phyloP scores from a whole-genome alignment of 2,797 vertebrate species.

The Sebastes umbrosus region DNA sequence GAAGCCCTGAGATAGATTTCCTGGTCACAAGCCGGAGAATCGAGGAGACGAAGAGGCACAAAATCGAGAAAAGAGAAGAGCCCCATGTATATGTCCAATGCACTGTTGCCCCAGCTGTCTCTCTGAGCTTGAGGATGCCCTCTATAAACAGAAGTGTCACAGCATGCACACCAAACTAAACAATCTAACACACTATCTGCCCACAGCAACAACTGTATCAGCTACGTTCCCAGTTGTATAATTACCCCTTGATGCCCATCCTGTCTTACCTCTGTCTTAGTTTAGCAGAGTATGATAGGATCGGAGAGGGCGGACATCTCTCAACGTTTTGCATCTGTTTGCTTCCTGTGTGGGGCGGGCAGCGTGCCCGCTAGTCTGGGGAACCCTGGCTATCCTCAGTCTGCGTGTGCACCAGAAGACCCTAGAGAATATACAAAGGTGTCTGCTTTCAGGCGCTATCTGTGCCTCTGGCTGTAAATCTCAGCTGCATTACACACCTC shows the following conservation, averaged over 20 bases:
- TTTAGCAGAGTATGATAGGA: not conserved
- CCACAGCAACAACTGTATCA: not conserved
- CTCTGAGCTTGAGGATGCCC: not conserved
- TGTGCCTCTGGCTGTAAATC: constrained; percentile 52
- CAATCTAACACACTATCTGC: not conserved
- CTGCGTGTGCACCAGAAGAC: constrained; percentile 13
- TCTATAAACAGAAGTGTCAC: not conserved
- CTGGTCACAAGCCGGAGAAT: not conserved
- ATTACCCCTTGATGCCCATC: not conserved
- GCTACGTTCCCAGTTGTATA: constrained; percentile 3
- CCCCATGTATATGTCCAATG: not conserved
- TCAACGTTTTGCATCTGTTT: constrained; percentile 41
- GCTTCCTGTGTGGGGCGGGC: constrained; percentile 30
- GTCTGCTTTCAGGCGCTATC: constrained; percentile 58
- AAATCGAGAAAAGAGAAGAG: not conserved
- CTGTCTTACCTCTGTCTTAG: not conserved
- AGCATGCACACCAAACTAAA: not conserved
- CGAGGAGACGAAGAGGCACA: not conserved
- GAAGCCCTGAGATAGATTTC: not conserved
- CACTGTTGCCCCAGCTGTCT: not conserved
- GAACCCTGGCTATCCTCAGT: constrained; percentile 46
- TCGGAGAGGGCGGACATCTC: not conserved
- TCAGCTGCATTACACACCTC: constrained; percentile 27
- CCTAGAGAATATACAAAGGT: constrained; percentile 58
- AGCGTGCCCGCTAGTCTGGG: constrained; percentile 47